A percentile compares a stretch with the other conserved stretches of the same genome.
Evolutionary conservation across 2,888 invertebrate genomes (phyloP).

Genomic region (Lepeophtheirus nordmannii): DNA sequence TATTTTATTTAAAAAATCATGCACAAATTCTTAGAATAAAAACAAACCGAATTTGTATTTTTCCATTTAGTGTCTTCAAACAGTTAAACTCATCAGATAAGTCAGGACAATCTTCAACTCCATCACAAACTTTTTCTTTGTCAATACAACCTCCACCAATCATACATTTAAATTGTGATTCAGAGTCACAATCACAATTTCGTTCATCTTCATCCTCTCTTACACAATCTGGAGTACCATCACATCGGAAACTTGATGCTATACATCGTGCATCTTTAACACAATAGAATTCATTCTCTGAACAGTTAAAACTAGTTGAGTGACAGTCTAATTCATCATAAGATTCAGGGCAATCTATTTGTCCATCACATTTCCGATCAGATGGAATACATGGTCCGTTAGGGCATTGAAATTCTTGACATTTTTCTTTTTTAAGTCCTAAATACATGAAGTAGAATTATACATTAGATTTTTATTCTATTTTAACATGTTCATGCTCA

Average conservation of each 20-base stretch:
- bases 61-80: slow-evolving; percentile 27
- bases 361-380: slow-evolving; percentile 45
- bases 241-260: slow-evolving; percentile 39
- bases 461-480: no score
- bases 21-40: slow-evolving; percentile 26
- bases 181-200: slow-evolving; percentile 2
- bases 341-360: slow-evolving; percentile 29
- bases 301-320: background rate
- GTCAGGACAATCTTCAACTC: slow-evolving; percentile 45
- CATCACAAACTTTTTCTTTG: slow-evolving; percentile 39
- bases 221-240: slow-evolving; percentile 43
- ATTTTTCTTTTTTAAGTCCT: slow-evolving; percentile 26
- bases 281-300: slow-evolving; percentile 5
- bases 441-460: background rate
- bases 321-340: slow-evolving; percentile 29
- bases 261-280: slow-evolving; percentile 26
- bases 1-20: slow-evolving; percentile 17
- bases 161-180: slow-evolving; percentile 11
- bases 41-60: no score
- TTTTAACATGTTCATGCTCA: background rate
- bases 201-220: slow-evolving; percentile 44
- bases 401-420: slow-evolving; percentile 43
- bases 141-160: slow-evolving; percentile 17
- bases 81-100: slow-evolving; percentile 49
- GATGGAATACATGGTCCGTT: slow-evolving; percentile 43